Evolutionary conservation across 2,888 invertebrate genomes (phyloP), one percentile per base, ranked within the genome.

Genomic region (Coecobrya sp.): DNA sequence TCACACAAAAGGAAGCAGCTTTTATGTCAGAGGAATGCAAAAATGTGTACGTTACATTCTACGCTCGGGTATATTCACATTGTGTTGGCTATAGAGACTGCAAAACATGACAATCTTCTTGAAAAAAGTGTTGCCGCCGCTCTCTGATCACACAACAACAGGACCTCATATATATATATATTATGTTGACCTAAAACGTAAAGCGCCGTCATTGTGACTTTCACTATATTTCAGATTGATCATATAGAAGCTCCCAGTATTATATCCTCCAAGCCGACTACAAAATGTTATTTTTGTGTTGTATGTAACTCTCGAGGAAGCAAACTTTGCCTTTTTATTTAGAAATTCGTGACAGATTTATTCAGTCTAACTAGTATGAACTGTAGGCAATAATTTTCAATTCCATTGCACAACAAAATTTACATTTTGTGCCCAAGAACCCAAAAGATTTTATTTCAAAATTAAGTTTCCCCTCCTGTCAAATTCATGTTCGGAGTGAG

Each of bases 1-100:
- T 86, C 86, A 86, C 59, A 70, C 86, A 73, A 70, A 45, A 73
- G 68, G 27, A 65, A 27, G 5, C 65, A 25, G 25, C 65, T 13
- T 65, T 65, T 65, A 65, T 65, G n/a, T 65, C 1, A 7, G n/a
- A n/a, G 25, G 16, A 65, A 59, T 59, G 36, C 19, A 25, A 25
- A 11, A 27, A 5, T 65, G 27, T 65, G 25, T 27, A 11, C 16
- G 25, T 65, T 8, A 27, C 65, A 25, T 13, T 65, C 27, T 25
- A 8, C 16, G 0, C n/a, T 19, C 1, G 1, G 7, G 36, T 36
- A 36, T 36, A 36, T 36, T 36, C 1, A 22, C 59, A 65, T n/a
- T n/a, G n/a, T n/a, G 22, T 65, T 4, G 22, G 10, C 3, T 49
- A 49, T 49, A 7, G 49, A 49, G 49, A 13, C 1, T 49, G 11